Base-by-base conservation (phyloP, 2,888 invertebrate species). In the Cataglyphis rosenhaueri region DNA sequence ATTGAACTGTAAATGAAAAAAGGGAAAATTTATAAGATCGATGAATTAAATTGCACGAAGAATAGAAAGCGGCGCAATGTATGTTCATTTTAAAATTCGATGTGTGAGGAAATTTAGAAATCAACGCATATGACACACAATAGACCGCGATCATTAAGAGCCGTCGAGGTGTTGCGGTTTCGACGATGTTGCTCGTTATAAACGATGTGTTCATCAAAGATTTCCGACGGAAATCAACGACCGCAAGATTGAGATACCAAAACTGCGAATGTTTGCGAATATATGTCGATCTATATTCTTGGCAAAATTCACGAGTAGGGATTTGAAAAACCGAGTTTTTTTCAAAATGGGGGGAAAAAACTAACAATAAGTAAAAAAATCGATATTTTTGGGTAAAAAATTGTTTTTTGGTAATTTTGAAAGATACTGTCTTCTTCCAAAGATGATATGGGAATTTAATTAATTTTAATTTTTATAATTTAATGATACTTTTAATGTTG, bases 131-230 rank as follows among this genome's bases (percentile, higher is more conserved):
- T 52, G 48, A 52, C 48, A 44, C n/a, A 84, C 38, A 41, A 41
- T 74, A 75, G 76, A 44, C 52, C 25, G 3, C 21, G 44, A 61
- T 57, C 61, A 66, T 81, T 84, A 83, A 86, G 44, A 81, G 70
- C 48, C 68, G 81, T 82, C 79, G 79, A 78, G 64, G 61, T 73
- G 81, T 65, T 86, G 86, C 62, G 84, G 86, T 83, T 81, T 84
- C n/a, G 29, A 55, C 55, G 59, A 6, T 57, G 81, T 68, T 35
- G 55, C 21, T 68, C 73, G 38, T 76, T 35, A 44, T 41, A 61
- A 25, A 25, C 38, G 15, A 84, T 64, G 61, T 38, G 48, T 84
- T 74, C 81, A 70, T 86, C 74, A 25, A 71, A 65, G n/a, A 79
- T 84, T 84, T 82, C 32, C 52, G 44, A 68, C 52, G 29, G 10